These are phyloP conservation scores for Pelusios castaneus DNA, from an alignment of 2,113 vertebrate genomes.

Conservation along the genomic window DNA sequence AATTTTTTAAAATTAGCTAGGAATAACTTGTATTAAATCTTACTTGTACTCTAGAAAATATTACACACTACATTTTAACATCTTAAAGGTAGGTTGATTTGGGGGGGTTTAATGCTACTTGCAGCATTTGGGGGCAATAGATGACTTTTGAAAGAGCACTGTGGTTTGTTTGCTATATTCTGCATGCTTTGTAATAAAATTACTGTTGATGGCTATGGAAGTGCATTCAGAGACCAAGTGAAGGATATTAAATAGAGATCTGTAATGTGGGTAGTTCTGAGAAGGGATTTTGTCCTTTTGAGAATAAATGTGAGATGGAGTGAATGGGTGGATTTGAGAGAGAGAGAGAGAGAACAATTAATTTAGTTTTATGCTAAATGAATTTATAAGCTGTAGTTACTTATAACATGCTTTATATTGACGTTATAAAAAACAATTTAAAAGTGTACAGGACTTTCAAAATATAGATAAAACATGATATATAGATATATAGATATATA, in stretches of 20 bases:
- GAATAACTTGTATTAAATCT: not conserved
- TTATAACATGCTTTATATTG: fast-evolving
- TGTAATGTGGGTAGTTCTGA: not conserved
- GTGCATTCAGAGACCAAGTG: not conserved
- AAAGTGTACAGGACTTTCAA: not conserved
- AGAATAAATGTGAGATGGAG: fast-evolving
- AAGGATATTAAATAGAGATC: not conserved
- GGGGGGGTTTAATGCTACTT: not conserved
- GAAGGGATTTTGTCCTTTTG: not conserved
- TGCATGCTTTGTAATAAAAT: not conserved
- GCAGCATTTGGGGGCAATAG: not conserved
- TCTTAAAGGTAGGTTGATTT: not conserved
- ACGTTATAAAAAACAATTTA: too few relatives aligned
- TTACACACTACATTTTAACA: not conserved
- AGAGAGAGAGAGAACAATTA: not conserved
- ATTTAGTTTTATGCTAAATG: not conserved
- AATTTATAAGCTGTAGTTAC: not conserved
- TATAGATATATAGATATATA: too few relatives aligned
- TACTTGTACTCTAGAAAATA: not conserved
- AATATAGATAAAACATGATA: not conserved
- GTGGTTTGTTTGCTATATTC: not conserved
- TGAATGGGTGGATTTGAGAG: fast-evolving
- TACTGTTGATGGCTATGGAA: not conserved
- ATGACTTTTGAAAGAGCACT: not conserved
- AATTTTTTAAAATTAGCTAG: not conserved